phyloP scores from a whole-genome alignment of 2,888 invertebrate genomes.

The Steinernema carpocapsae region DNA sequence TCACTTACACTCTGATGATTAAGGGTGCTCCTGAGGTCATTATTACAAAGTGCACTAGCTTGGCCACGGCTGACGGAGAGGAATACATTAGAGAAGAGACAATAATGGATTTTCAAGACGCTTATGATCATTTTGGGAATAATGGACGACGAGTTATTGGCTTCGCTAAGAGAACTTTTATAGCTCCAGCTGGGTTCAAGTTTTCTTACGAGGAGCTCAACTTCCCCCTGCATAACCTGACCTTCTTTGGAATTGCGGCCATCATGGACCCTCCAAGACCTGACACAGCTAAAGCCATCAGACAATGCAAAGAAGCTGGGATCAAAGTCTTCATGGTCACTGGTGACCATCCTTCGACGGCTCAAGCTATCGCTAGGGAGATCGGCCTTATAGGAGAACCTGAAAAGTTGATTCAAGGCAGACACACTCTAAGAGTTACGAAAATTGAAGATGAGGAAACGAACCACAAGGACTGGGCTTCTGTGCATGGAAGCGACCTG shows the following conservation, averaged over 20 bases:
- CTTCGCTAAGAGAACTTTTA: constrained; percentile 45
- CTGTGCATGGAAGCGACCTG: constrained; percentile 41
- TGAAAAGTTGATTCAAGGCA: neutral
- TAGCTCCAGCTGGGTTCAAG: constrained; percentile 38
- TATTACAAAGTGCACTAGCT: constrained; percentile 39
- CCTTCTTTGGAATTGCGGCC: constrained; percentile 53
- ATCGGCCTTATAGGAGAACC: constrained; percentile 44
- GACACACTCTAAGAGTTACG: constrained; percentile 17
- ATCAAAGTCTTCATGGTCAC: constrained; percentile 49
- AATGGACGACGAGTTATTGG: constrained; percentile 52
- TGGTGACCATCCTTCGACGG: constrained; percentile 49
- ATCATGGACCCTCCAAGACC: constrained; percentile 52
- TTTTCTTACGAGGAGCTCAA: constrained; percentile 46
- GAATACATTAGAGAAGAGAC: constrained; percentile 29
- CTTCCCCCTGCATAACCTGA: constrained; percentile 43
- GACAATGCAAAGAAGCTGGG: constrained; percentile 45
- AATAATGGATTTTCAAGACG: constrained; percentile 38
- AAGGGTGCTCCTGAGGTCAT: constrained; percentile 47
- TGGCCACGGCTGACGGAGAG: constrained; percentile 36
- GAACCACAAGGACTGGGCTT: constrained; percentile 38
- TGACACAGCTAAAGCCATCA: constrained; percentile 43
- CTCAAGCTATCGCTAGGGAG: constrained; percentile 44
- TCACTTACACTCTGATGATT: constrained; percentile 42
- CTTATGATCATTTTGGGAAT: constrained; percentile 49
- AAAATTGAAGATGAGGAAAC: constrained; percentile 11